phyloP scores from a whole-genome alignment of 37 sponge, comb jelly and placozoan genomes.

The Theonella swinhoei region DNA sequence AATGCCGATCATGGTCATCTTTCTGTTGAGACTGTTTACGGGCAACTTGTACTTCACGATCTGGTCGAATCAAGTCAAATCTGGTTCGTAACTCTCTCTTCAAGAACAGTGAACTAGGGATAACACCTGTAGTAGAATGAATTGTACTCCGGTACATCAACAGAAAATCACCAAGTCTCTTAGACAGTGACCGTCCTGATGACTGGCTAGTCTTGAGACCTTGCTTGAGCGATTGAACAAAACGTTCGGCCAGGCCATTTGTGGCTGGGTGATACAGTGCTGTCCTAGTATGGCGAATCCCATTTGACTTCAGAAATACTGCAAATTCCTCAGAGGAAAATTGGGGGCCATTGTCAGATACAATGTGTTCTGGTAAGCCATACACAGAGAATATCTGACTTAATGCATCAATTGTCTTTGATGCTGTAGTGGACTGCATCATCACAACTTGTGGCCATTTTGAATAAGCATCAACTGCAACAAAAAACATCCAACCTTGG shows the following conservation, averaged over 20 bases:
- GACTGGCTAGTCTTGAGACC: slow-evolving; percentile 3
- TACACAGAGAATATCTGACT: slow-evolving; percentile 32
- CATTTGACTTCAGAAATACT: slow-evolving; percentile 36
- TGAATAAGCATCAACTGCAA: slow-evolving; percentile 40
- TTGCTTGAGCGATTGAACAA: slow-evolving; percentile 50
- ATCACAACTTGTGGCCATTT: slow-evolving; percentile 59
- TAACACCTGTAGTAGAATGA: slow-evolving; percentile 35
- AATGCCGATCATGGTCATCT: slow-evolving; percentile 25
- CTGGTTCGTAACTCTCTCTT: slow-evolving; percentile 14
- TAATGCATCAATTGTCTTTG: slow-evolving; percentile 35
- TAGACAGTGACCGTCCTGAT: slow-evolving; percentile 1
- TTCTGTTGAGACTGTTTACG: slow-evolving; percentile 19
- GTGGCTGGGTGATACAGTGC: slow-evolving; percentile 52
- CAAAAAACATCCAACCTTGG: slow-evolving; percentile 36
- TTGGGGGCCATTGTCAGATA: slow-evolving; percentile 56
- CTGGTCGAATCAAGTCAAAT: slow-evolving; percentile 34
- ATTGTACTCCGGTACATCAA: slow-evolving; percentile 34
- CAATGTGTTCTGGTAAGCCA: slow-evolving; percentile 45
- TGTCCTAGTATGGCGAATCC: slow-evolving; percentile 38
- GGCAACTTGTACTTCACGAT: slow-evolving; percentile 5
- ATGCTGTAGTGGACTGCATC: slow-evolving; percentile 40
- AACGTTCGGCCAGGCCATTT: slow-evolving; percentile 47
- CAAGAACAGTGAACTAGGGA: slow-evolving; percentile 33
- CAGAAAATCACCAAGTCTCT: slow-evolving; percentile 28
- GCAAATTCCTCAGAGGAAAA: slow-evolving; percentile 46